Percentiles rank a stretch among this genome's conserved stretches.
Evolutionary conservation across 2,797 vertebrate genomes (phyloP).

Genomic region (Pseudomugil tenellus): DNA sequence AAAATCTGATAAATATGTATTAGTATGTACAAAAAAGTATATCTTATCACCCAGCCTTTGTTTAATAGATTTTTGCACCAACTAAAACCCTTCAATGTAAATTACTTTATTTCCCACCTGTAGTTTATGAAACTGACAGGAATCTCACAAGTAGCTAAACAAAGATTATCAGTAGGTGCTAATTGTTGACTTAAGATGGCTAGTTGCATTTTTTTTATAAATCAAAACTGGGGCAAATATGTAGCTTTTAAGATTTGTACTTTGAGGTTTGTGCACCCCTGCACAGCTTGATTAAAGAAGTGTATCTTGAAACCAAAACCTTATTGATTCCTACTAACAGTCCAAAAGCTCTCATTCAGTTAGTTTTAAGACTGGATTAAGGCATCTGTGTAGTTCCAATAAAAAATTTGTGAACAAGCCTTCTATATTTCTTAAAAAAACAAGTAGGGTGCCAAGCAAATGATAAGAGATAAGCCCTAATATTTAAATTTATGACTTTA

Average conservation of each 20-base stretch:
- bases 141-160: too few species aligned
- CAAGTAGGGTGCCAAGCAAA: background rate
- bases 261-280: too few species aligned
- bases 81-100: background rate
- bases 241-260: too few species aligned
- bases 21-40: too few species aligned
- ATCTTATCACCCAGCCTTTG: too few species aligned
- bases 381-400: background rate
- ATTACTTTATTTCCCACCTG: background rate
- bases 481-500: constrained; percentile 3
- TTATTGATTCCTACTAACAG: too few species aligned
- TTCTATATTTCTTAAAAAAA: background rate
- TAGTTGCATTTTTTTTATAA: background rate
- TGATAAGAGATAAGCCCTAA: background rate
- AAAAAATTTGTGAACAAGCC: background rate
- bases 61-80: background rate
- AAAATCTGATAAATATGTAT: too few species aligned
- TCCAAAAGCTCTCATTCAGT: too few species aligned
- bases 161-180: background rate
- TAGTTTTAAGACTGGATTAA: background rate
- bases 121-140: background rate
- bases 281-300: too few species aligned
- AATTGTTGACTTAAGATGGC: background rate
- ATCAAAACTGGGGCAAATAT: background rate
- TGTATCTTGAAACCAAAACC: too few species aligned